phyloP scores from a whole-genome alignment of 2,797 vertebrate genomes.

The Sebastes oblongus region DNA sequence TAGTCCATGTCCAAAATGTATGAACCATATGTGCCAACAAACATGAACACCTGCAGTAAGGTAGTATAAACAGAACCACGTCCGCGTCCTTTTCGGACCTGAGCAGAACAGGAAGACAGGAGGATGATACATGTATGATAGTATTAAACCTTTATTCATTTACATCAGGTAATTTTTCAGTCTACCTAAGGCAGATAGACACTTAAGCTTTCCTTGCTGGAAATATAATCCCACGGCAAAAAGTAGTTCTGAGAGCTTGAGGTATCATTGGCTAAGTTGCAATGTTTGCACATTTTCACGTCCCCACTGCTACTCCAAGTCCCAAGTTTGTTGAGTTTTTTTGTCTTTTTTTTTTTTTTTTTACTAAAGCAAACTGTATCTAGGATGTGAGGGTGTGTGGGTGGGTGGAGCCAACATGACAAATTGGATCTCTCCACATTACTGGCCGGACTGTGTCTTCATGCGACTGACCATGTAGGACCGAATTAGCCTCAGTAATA shows the following conservation, averaged over 20 bases:
- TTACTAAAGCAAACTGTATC: not conserved
- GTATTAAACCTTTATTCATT: not conserved
- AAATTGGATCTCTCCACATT: not conserved
- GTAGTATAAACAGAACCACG: not conserved
- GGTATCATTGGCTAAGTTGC: not conserved
- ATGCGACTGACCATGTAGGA: conserved; percentile 21
- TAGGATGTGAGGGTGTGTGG: not conserved
- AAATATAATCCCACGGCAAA: not conserved
- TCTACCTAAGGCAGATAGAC: not conserved
- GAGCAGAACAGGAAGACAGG: not conserved
- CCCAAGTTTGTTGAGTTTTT: not conserved
- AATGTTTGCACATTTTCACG: not conserved
- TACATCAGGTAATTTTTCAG: not conserved
- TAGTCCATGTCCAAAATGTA: not conserved
- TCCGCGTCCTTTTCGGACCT: not conserved
- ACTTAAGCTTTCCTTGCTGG: not conserved
- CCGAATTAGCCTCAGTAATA: conserved; percentile 33
- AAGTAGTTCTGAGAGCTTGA: not conserved
- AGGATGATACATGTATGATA: not conserved
- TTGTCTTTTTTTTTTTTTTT: fast-evolving
- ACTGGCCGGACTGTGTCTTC: not conserved
- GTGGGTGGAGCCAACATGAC: not conserved
- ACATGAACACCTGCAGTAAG: not conserved
- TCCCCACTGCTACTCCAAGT: not conserved
- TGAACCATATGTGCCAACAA: not conserved